Conservation (phyloP, 2,797 vertebrate genomes). For the Smutsia gigantea region DNA sequence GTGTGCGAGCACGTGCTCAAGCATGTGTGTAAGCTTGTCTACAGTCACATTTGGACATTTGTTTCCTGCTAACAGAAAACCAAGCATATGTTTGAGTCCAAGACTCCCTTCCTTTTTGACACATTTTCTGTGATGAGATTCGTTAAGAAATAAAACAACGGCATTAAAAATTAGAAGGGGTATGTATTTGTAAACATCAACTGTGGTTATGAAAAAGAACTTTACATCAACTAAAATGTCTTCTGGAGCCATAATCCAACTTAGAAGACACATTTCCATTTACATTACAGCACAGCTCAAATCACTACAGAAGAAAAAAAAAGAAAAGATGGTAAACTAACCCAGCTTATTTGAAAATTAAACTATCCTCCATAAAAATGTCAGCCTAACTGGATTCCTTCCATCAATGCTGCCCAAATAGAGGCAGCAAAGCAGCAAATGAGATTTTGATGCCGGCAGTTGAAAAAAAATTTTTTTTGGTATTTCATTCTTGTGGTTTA, state of each 20-base stretch:
- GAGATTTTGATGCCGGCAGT: conserved; percentile 61
- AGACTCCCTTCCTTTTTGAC: conserved; percentile 67
- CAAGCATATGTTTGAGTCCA: conserved; percentile 57
- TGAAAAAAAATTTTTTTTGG: conserved; percentile 45
- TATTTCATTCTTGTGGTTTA: conserved; percentile 69
- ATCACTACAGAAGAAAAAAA: conserved; percentile 40
- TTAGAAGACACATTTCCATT: conserved; percentile 47
- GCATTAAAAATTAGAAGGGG: conserved; percentile 66
- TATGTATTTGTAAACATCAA: conserved; percentile 62
- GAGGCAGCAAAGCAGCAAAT: conserved; percentile 68
- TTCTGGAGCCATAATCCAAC: background rate
- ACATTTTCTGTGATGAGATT: conserved; percentile 73
- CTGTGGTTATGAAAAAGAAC: conserved; percentile 25
- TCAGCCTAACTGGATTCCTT: conserved; percentile 70
- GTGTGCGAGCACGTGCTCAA: background rate
- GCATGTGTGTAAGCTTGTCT: background rate
- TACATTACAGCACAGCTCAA: conserved; percentile 27
- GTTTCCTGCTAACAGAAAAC: conserved; percentile 72
- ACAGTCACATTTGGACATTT: conserved; percentile 54
- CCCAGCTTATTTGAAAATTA: conserved; percentile 63
- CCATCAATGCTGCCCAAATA: conserved; percentile 63
- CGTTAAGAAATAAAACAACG: conserved; percentile 62
- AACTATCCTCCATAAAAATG: conserved; percentile 73
- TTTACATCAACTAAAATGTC: conserved; percentile 28
- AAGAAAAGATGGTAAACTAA: conserved; percentile 63